phyloP scores from a whole-genome alignment of 2,113 vertebrate genomes.

The Carassius auratus region DNA sequence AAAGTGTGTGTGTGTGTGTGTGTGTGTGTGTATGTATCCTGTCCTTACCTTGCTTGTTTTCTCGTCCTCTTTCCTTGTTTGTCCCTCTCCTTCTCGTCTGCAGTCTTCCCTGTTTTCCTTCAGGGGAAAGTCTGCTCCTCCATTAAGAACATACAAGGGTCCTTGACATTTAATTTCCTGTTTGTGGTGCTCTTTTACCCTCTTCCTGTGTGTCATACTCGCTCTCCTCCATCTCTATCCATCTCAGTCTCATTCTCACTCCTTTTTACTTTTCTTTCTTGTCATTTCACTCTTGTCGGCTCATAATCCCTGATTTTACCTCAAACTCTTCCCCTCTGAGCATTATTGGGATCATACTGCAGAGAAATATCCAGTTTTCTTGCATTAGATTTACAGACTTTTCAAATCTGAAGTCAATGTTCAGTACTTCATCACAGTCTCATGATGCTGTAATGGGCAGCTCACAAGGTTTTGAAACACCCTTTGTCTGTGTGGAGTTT shows the following conservation, averaged over 20 bases:
- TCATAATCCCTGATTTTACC: conserved; percentile 3
- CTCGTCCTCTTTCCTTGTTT: conserved; percentile 56
- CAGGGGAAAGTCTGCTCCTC: conserved; percentile 72
- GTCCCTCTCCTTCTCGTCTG: not conserved
- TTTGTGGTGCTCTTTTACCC: conserved; percentile 71
- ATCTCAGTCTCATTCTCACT: not conserved
- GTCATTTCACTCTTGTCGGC: conserved; percentile 7
- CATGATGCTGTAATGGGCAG: not conserved
- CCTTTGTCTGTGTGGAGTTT: conserved; percentile 3
- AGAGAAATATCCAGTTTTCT: not conserved
- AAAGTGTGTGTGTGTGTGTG: not conserved
- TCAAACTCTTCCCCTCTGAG: not conserved
- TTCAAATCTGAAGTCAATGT: not conserved
- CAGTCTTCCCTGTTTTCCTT: conserved; percentile 59
- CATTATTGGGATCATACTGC: not conserved
- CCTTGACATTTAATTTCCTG: conserved; percentile 82
- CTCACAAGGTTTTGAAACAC: not conserved
- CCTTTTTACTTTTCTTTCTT: conserved; percentile 60
- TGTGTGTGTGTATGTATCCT: not conserved
- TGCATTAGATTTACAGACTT: not conserved
- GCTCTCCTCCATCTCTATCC: conserved; percentile 51
- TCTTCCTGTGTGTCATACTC: conserved; percentile 65
- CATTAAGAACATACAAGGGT: conserved; percentile 77
- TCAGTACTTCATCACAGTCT: not conserved
- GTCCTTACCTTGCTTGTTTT: conserved; percentile 41